phyloP scores from a whole-genome alignment of 2,797 vertebrate species.

The Lates japonicus region DNA sequence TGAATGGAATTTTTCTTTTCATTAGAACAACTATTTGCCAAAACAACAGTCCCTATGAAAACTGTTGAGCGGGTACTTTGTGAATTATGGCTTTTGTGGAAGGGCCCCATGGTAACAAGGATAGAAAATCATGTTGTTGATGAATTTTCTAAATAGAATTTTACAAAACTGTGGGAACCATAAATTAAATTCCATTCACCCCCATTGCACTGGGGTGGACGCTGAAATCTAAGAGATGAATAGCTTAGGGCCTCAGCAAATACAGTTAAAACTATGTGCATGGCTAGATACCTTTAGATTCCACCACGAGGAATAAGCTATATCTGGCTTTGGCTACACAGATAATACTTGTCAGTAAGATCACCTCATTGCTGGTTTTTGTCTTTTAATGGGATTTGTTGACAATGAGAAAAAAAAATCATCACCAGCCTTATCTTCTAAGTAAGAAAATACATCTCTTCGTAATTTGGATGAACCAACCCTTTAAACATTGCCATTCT shows the following conservation, averaged over 20 bases:
- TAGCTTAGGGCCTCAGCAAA: neutral
- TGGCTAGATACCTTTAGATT: neutral
- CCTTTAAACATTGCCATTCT: neutral
- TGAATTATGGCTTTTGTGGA: neutral
- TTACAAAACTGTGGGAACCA: neutral
- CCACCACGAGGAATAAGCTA: no score
- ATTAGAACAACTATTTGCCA: neutral
- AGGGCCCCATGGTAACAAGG: neutral
- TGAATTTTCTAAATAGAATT: neutral
- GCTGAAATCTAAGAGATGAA: neutral
- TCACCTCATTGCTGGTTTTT: neutral
- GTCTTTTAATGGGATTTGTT: constrained; percentile 31
- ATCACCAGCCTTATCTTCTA: neutral
- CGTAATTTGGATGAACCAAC: constrained; percentile 15
- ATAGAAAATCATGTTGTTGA: neutral
- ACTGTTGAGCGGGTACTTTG: neutral
- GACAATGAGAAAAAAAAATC: neutral
- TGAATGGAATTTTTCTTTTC: neutral
- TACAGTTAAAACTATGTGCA: neutral
- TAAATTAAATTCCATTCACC: neutral
- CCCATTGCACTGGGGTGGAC: neutral
- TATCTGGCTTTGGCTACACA: no score
- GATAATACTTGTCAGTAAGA: neutral
- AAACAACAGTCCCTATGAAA: neutral
- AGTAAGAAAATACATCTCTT: neutral